Evolutionary conservation across 2,113 vertebrate species (phyloP).

Genomic region (Nesogale talazaci): DNA sequence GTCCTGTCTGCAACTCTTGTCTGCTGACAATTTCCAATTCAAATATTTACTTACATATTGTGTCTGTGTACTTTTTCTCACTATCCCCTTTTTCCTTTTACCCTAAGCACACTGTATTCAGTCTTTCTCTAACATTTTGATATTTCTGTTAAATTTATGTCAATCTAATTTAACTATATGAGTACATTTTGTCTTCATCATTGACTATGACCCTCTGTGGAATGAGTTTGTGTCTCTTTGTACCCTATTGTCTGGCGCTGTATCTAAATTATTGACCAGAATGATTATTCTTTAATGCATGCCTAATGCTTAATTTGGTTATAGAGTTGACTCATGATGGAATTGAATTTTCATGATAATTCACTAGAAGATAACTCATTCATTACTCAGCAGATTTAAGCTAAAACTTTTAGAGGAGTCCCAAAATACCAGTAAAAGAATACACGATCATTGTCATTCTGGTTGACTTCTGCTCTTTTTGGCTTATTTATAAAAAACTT

Average conservation of each 20-base stretch:
- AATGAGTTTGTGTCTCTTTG: neutral
- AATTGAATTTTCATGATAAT: slow-evolving; percentile 1
- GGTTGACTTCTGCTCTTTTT: neutral
- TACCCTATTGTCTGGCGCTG: neutral
- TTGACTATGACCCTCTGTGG: neutral
- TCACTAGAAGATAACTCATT: neutral
- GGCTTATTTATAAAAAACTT: neutral
- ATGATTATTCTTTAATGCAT: neutral
- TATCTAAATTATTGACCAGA: neutral
- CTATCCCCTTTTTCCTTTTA: neutral
- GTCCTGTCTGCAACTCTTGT: neutral
- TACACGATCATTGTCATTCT: neutral
- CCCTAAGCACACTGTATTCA: neutral
- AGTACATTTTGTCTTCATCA: neutral
- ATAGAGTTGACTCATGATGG: neutral
- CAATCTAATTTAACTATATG: neutral
- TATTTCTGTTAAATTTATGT: slow-evolving; percentile 5
- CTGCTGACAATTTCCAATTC: neutral
- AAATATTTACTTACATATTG: neutral
- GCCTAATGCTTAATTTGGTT: slow-evolving; percentile 21
- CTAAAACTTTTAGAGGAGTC: neutral
- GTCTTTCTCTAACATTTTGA: neutral
- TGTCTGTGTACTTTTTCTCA: neutral
- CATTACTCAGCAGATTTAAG: neutral
- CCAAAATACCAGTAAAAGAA: neutral